Evolutionary conservation across 2,797 vertebrate species (phyloP).

Genomic region (Hydrophis major): DNA sequence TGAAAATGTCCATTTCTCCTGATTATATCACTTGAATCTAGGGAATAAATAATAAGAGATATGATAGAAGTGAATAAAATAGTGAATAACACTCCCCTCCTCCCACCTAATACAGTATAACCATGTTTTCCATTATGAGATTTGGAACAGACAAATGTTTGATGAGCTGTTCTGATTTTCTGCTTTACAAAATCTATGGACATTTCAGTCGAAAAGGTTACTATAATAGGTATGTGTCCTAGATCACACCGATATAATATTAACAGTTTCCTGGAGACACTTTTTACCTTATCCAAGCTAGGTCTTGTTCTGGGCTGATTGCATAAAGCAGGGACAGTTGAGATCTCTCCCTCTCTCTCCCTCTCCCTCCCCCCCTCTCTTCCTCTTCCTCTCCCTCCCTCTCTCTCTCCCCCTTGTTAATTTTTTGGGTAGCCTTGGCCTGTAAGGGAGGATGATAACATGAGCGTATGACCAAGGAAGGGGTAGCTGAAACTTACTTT

Average conservation of each 20-base stretch:
- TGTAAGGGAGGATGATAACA: no score
- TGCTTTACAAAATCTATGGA: background rate
- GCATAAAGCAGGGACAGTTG: background rate
- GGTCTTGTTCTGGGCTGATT: background rate
- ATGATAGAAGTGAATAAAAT: background rate
- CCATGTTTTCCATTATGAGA: background rate
- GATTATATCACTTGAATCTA: background rate
- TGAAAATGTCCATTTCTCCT: background rate
- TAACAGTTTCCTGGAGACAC: background rate
- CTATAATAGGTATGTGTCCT: background rate
- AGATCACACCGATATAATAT: background rate
- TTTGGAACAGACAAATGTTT: background rate
- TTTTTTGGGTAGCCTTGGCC: background rate
- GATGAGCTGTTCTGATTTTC: background rate
- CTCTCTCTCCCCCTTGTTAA: no score
- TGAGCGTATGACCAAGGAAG: background rate
- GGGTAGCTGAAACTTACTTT: background rate
- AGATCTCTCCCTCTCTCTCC: no score
- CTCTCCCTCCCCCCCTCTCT: accelerated
- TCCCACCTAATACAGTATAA: background rate
- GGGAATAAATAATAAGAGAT: background rate
- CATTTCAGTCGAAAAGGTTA: background rate
- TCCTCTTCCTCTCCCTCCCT: no score
- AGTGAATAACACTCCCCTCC: background rate
- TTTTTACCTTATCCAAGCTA: background rate